Evolutionary conservation across 2,113 vertebrate genomes (phyloP).

Genomic region (Equus przewalskii): DNA sequence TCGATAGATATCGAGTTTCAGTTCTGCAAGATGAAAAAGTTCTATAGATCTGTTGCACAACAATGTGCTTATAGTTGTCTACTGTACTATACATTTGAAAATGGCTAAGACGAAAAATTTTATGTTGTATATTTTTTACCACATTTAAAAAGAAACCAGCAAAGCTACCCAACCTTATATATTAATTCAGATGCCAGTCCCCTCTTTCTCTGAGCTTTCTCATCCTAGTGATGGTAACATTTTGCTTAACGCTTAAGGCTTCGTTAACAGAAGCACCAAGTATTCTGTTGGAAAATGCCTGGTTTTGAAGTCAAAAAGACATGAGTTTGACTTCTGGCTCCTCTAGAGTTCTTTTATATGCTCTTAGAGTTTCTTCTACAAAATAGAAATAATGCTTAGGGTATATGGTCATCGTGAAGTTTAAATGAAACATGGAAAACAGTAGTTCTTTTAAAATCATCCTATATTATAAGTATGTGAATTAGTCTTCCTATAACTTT

Average conservation of each 20-base stretch:
- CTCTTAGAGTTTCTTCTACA: not conserved
- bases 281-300: not conserved
- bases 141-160: not conserved
- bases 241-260: not conserved
- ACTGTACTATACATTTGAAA: not conserved
- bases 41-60: not conserved
- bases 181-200: not conserved
- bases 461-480: not conserved
- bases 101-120: not conserved
- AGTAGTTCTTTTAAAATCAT: not conserved
- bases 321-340: not conserved
- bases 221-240: not conserved
- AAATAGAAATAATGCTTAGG: not conserved
- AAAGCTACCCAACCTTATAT: not conserved
- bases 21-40: not conserved
- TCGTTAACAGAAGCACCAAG: not conserved
- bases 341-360: not conserved
- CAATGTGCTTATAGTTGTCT: not conserved
- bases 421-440: slow-evolving; percentile 35
- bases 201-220: not conserved
- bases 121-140: not conserved
- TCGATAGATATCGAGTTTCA: not conserved
- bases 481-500: not conserved
- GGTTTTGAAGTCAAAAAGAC: slow-evolving; percentile 31
- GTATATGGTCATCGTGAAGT: not conserved